phyloP scores from a whole-genome alignment of 2,113 vertebrate species.

The Macaca nemestrina region DNA sequence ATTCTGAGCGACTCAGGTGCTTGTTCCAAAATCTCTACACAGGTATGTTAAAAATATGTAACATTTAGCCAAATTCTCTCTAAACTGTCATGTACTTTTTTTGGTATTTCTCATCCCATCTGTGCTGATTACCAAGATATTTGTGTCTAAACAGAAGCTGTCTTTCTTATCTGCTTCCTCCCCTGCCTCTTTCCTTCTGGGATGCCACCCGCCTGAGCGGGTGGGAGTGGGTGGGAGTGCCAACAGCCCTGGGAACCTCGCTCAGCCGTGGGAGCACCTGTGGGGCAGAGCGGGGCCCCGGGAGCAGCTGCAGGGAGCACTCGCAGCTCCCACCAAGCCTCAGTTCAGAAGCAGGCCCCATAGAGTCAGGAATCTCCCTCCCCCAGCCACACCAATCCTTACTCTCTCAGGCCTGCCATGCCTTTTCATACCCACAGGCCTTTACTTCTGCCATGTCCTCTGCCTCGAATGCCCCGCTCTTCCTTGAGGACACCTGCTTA shows the following conservation, averaged over 20 bases:
- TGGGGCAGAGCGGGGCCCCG: background rate
- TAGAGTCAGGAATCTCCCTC: background rate
- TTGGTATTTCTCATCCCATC: constrained; percentile 89
- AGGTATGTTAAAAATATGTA: constrained; percentile 82
- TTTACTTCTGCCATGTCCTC: background rate
- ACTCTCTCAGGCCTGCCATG: background rate
- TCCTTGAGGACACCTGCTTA: background rate
- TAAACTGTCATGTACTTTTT: constrained; percentile 88
- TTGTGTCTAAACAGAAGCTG: constrained; percentile 91
- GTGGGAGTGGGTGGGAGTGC: constrained; percentile 51
- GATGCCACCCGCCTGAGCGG: constrained; percentile 75
- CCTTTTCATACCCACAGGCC: background rate
- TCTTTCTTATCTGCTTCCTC: constrained; percentile 87
- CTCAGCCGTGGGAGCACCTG: constrained; percentile 9
- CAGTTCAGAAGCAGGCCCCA: constrained; percentile 13
- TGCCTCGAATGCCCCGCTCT: background rate
- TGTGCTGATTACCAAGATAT: constrained; percentile 90
- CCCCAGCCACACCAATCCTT: background rate
- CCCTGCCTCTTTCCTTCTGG: constrained; percentile 84
- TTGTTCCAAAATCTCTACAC: constrained; percentile 74
- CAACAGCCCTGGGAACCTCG: constrained; percentile 34
- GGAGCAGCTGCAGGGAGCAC: background rate
- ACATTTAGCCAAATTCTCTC: constrained; percentile 87
- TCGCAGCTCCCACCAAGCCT: background rate
- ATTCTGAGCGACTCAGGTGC: constrained; percentile 53